Base-by-base conservation (phyloP, 2,888 invertebrate species). In the Pristionchus exspectatus region DNA sequence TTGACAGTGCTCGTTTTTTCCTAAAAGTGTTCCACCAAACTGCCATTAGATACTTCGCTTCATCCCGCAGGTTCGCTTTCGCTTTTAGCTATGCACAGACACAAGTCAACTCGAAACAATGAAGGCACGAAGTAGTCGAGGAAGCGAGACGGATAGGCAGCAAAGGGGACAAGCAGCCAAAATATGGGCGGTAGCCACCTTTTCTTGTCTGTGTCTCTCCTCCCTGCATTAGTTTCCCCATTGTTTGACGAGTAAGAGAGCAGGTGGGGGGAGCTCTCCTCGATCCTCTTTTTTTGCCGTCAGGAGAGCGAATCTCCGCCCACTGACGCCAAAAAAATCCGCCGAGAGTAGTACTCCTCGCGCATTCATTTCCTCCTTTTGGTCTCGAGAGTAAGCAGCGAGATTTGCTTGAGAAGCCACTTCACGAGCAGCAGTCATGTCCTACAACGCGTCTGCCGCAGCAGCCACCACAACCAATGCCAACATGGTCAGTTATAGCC, bases 261-360 rank as follows among this genome's bases (percentile, higher is more conserved):
- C 30, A 69, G 33, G 72, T 33, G 72, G 33, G 33, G 72, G 7
- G 72, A 72, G 30, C 27, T 81, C 50, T 14, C 27, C 27, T 54
- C 50, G 9, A 44, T 33, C 50, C 50, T 81, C 81, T 14, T 27
- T 81, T 27, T 54, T 81, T 27, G 24, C 50, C 81, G 72, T 16
- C 81, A 74, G 74, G 74, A 74, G 74, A 50, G 81, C 81, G 14
- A 81, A 81, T 81, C 81, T 81, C 50, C 81, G 50, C 81, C 81
- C 81, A 1, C n/a, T 81, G 50, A 18, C 7, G 33, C 74, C 74
- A 74, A 33, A 74, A 33, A 74, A 74, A 74, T 74, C 74, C 27
- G 69, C 33, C 74, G 74, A 74, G 74, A 74, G 74, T 38, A 74
- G 21, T 74, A 74, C 74, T 30, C 74, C 12, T 69, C 12, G 44